phyloP scores from a whole-genome alignment of 2,888 invertebrate species.

The Horisme vitalbata region DNA sequence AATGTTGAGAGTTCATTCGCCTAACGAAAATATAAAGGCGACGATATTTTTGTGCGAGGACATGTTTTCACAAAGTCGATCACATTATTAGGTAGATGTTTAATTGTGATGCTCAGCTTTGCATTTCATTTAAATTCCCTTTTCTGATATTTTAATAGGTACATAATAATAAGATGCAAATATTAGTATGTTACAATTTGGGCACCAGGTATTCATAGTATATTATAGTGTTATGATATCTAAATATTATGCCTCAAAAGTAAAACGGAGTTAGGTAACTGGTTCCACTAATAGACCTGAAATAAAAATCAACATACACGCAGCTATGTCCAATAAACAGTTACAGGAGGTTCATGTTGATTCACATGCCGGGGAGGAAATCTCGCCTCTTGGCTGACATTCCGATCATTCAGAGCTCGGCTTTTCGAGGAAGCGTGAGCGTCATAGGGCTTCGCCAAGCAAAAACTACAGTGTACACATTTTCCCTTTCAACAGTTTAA shows the following conservation, averaged over 20 bases:
- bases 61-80: conserved; percentile 27
- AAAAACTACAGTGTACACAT: conserved; percentile 68
- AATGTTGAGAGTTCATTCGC: conserved; percentile 36
- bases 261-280: not conserved
- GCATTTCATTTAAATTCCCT: too few species aligned
- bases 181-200: too few species aligned
- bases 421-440: conserved; percentile 62
- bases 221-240: too few species aligned
- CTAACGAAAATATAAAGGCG: conserved; percentile 33
- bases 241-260: too few species aligned
- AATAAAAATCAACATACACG: too few species aligned
- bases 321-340: conserved; percentile 27
- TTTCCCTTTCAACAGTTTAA: conserved; percentile 80
- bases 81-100: conserved; percentile 17
- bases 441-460: conserved; percentile 51
- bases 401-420: conserved; percentile 50
- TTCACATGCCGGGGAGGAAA: conserved; percentile 41
- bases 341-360: conserved; percentile 28
- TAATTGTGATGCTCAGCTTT: not conserved
- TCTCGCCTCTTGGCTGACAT: conserved; percentile 47
- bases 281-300: too few species aligned
- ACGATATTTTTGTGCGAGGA: conserved; percentile 34
- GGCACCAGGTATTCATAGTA: too few species aligned
- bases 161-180: too few species aligned
- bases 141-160: too few species aligned